These are phyloP conservation scores for Chlorocebus sabaeus DNA, from an alignment of 2,113 vertebrate genomes.

Conservation along the genomic window DNA sequence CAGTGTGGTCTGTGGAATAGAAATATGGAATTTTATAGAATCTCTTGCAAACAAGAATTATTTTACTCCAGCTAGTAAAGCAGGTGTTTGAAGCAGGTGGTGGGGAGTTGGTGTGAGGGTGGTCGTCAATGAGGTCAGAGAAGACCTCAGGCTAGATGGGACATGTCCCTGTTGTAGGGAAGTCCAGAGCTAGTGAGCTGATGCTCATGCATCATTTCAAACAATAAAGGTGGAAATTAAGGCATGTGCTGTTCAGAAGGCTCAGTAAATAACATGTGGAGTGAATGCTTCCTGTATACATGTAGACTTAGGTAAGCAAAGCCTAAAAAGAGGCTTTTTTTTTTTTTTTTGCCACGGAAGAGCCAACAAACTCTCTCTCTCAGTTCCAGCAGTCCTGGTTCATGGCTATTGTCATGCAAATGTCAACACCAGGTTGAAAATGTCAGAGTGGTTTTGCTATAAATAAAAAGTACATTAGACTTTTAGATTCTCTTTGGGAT, in stretches of 20 bases:
- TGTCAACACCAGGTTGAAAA: background rate
- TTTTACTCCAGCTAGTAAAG: background rate
- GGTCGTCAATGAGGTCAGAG: background rate
- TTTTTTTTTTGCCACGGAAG: no score
- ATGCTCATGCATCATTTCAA: background rate
- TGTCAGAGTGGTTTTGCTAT: background rate
- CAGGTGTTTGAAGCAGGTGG: fast-evolving
- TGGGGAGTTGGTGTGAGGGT: fast-evolving
- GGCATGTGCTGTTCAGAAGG: no score
- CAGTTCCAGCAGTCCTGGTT: background rate
- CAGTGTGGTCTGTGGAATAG: no score
- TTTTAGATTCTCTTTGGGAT: background rate
- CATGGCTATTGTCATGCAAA: background rate
- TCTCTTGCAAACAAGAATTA: background rate
- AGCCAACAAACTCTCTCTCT: fast-evolving
- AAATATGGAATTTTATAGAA: fast-evolving
- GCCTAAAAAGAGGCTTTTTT: no score
- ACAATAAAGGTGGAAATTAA: background rate
- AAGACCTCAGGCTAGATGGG: fast-evolving
- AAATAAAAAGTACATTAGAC: background rate
- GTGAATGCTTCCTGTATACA: background rate
- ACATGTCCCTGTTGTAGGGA: fast-evolving
- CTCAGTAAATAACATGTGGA: background rate
- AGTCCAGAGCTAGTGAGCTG: background rate
- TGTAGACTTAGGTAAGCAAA: background rate